Evolutionary conservation across 2,113 vertebrate species (phyloP).

Genomic region (Uropsilus gracilis): DNA sequence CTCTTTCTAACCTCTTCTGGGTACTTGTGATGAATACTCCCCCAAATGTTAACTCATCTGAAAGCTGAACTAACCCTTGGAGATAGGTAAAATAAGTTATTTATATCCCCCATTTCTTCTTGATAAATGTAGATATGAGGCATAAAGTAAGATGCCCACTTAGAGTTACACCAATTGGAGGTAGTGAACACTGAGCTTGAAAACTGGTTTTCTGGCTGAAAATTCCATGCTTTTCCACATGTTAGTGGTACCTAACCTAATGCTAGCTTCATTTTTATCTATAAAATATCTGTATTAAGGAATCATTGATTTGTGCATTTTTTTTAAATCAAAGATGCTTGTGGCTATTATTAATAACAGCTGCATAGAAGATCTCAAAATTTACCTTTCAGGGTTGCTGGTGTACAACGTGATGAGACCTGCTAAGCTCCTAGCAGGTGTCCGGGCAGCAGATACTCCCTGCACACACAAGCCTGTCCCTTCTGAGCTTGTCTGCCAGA

Average conservation of each 20-base stretch:
- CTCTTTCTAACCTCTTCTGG: neutral
- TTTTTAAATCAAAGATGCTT: neutral
- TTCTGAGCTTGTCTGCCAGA: neutral
- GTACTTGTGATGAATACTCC: neutral
- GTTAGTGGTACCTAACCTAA: neutral
- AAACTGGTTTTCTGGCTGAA: neutral
- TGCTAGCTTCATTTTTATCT: neutral
- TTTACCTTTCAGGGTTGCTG: neutral
- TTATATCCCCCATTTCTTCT: neutral
- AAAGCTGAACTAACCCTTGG: neutral
- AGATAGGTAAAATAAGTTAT: neutral
- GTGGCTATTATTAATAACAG: neutral
- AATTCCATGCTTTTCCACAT: neutral
- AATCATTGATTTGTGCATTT: conserved; percentile 6
- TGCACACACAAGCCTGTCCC: accelerated
- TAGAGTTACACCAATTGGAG: neutral
- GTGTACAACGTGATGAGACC: neutral
- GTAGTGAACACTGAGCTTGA: neutral
- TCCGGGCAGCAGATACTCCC: neutral
- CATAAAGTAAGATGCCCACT: neutral
- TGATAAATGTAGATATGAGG: neutral
- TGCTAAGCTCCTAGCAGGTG: accelerated
- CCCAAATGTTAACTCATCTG: neutral
- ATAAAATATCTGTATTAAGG: neutral
- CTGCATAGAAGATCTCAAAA: accelerated